phyloP scores from a whole-genome alignment of 2,113 vertebrate genomes.

The Rhinopomastus cyanomelas region DNA sequence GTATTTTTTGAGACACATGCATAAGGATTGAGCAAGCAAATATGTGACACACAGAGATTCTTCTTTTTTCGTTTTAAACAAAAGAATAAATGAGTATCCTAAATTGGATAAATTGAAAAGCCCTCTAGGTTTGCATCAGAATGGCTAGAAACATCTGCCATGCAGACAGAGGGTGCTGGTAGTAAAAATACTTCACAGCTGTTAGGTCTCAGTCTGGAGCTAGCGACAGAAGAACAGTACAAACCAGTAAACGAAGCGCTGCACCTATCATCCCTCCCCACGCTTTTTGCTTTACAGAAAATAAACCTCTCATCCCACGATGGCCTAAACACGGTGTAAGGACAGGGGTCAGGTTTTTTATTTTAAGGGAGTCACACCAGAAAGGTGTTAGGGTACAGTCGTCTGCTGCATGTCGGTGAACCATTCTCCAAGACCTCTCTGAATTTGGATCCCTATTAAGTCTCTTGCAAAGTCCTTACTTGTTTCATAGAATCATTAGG shows the following conservation, averaged over 20 bases:
- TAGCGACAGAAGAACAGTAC: neutral
- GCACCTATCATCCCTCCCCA: neutral
- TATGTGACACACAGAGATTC: neutral
- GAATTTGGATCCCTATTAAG: neutral
- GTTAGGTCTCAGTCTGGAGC: neutral
- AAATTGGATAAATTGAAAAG: neutral
- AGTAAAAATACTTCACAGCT: neutral
- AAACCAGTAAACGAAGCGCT: neutral
- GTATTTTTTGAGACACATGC: neutral
- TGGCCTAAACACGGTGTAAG: neutral
- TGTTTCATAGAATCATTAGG: no score
- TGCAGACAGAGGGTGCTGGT: neutral
- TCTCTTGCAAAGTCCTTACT: neutral
- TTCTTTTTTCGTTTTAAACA: neutral
- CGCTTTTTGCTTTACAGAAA: neutral
- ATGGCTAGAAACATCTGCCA: neutral
- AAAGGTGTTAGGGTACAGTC: neutral
- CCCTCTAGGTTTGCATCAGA: neutral
- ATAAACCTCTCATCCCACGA: neutral
- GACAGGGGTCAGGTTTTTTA: rapidly evolving
- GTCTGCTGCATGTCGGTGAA: neutral
- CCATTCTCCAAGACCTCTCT: neutral
- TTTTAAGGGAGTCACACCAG: neutral
- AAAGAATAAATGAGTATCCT: neutral
- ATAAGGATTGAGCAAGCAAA: neutral